These are phyloP conservation scores for Clitarchus hookeri DNA, from an alignment of 2,888 invertebrate genomes.

Conservation along the genomic window DNA sequence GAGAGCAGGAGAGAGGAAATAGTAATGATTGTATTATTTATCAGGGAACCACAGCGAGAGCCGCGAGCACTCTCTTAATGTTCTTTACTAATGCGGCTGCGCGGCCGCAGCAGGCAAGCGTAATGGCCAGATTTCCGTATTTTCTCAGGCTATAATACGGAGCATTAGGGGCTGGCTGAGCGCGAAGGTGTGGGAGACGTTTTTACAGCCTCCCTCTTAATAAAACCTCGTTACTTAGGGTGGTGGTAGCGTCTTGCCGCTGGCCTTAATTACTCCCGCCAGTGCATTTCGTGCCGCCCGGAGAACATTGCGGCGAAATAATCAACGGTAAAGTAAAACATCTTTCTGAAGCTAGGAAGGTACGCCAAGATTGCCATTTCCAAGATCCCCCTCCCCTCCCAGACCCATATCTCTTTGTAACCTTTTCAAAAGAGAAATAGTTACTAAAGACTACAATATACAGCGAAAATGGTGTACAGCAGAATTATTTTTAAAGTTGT, in stretches of 20 bases:
- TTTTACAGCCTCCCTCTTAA: slow-evolving; percentile 3
- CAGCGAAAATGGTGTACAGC: too few relatives aligned
- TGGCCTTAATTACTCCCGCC: neutral
- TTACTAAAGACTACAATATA: too few relatives aligned
- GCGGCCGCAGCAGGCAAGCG: neutral
- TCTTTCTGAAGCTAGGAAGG: neutral
- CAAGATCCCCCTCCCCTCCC: too few relatives aligned
- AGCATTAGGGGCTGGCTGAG: neutral
- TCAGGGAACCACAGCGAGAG: neutral
- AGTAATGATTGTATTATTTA: neutral
- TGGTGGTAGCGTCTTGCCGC: neutral
- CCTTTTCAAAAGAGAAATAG: too few relatives aligned
- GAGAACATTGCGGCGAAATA: neutral
- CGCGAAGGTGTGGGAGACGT: neutral
- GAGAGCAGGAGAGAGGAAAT: neutral
- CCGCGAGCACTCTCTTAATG: neutral
- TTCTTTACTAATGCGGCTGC: neutral
- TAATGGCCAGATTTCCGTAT: neutral
- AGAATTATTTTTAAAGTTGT: too few relatives aligned
- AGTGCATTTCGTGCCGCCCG: neutral
- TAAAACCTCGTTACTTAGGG: neutral
- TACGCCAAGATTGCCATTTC: too few relatives aligned
- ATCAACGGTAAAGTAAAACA: neutral
- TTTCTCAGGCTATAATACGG: neutral
- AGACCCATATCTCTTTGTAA: too few relatives aligned